Base-by-base conservation (phyloP, 2,888 invertebrate species). In the Incurvaria masculella region DNA sequence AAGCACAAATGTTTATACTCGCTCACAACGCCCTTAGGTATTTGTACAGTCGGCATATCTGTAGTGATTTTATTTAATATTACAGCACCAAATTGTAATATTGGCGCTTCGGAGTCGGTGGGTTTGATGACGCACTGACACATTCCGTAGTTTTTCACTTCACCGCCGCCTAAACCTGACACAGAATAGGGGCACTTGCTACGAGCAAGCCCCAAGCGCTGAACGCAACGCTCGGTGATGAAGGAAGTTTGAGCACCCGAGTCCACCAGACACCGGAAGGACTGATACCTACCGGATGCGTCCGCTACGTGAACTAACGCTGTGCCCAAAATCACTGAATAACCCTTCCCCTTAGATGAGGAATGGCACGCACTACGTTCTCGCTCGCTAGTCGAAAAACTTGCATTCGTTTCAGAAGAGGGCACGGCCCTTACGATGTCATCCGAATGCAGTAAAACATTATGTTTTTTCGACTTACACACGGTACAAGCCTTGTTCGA, bases 191-290 rank as follows among this genome's bases (percentile, higher is more conserved):
- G 21, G 26, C 45, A 50, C 1, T 43, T 45, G 4, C 48, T 44
- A 21, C 40, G 16, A 2, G 43, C 41, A n/a, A 50, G 23, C 2
- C 47, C 47, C 2, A 50, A 43, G 10, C 48, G 39, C 16, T 39
- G 42, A 2, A 48, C 48, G 33, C 48, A 50, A 2, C 26, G 11
- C 1, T 26, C 17, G 2, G 48, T 50, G 10, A 50, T 43, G 21
- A 50, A 50, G 20, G 27, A 50, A 21, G 43, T 45, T 17, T 50
- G 48, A 2, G 50, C 45, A 1, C 46, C 43, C n/a, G 46, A 46
- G 21, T 50, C 50, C 10, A 48, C 46, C 2, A 50, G 23, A 3
- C 43, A 45, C 6, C 48, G 48, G 2, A 39, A 20, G 19, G 21
- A 39, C 16, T 16, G n/a, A 14, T n/a, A 17, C 6, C 20, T n/a